Percentiles rank a stretch among this genome's conserved stretches.
Evolutionary conservation across 2,888 invertebrate genomes (phyloP).

Genomic region (Heliconius ismenius): DNA sequence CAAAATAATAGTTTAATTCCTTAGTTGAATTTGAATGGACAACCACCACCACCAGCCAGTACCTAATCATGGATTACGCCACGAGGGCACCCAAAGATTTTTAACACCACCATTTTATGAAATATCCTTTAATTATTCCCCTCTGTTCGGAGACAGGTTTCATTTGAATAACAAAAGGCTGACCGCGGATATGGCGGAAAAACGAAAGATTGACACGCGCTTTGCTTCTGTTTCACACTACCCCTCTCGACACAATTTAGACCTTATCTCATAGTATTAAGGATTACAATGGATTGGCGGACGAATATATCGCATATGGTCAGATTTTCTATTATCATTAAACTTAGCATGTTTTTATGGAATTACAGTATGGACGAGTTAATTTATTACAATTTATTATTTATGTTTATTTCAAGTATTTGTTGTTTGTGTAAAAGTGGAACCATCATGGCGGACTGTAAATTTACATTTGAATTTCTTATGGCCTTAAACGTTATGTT

Average conservation of each 20-base stretch:
- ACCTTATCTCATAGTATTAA: not conserved
- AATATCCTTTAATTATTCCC: constrained; percentile 70
- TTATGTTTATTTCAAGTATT: not conserved
- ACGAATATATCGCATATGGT: not conserved
- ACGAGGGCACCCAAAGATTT: not conserved
- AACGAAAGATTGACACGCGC: constrained; percentile 66
- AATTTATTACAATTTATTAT: constrained; percentile 11
- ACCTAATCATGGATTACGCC: not conserved
- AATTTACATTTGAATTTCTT: no score
- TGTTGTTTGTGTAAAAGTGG: not conserved
- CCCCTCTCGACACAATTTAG: not conserved
- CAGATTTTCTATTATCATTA: constrained; percentile 18
- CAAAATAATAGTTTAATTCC: not conserved
- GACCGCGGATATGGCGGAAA: constrained; percentile 55
- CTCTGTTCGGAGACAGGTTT: constrained; percentile 60
- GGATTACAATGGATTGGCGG: constrained; percentile 1
- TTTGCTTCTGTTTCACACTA: constrained; percentile 39
- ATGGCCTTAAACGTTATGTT: no score
- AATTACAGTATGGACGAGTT: not conserved
- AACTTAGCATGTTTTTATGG: constrained; percentile 21
- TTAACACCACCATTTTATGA: constrained; percentile 30
- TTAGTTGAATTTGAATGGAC: not conserved
- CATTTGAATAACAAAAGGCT: constrained; percentile 74
- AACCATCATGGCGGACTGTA: not conserved
- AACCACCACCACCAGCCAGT: no score